Evolutionary conservation across 2,113 vertebrate genomes (phyloP), one percentile per base, ranked within the genome.

Genomic region (Octodon degus): DNA sequence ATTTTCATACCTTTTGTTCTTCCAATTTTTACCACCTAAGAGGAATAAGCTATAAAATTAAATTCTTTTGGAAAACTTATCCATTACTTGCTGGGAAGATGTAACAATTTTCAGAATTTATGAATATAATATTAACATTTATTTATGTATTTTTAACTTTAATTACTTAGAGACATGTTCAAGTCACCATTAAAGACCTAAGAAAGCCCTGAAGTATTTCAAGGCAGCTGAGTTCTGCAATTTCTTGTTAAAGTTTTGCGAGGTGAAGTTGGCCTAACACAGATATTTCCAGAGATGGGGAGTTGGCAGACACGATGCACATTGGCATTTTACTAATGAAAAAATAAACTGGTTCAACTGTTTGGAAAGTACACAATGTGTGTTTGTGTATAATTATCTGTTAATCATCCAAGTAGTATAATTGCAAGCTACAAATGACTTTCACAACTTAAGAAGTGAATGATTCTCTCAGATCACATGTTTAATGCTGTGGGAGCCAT

Each of bases 221-320:
- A 89, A 96, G 93, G 67, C 13, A 81, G 94, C 89, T 96, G 96
- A 97, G 74, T 93, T 96, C 85, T 30, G 7, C 92, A 97, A 88
- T 87, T 97, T 96, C 98, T 97, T 97, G 77, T 97, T 97, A 97
- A 98, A 97, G 47, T 98, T 98, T 98, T 98, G 98, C 97, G 97
- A 98, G 97, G 97, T 98, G 87, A 98, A 97, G 53, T 90, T 98
- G 97, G 97, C 97, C 86, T 80, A 62, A 40, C 37, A 50, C 55
- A 82, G 32, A 95, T 93, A 97, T 97, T 98, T 98, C 96, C 96
- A 97, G 92, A 97, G 67, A 89, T 55, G 95, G 60, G 96, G 77
- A 82, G 14, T 17, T 98, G 97, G 97, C 97, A 97, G 82, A 93
- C 60, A 19, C 0, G 17, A 91, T 43, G 30, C 77, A 86, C 77